Conservation (phyloP, 2,888 invertebrate genomes). For the Endomychus coccineus region DNA sequence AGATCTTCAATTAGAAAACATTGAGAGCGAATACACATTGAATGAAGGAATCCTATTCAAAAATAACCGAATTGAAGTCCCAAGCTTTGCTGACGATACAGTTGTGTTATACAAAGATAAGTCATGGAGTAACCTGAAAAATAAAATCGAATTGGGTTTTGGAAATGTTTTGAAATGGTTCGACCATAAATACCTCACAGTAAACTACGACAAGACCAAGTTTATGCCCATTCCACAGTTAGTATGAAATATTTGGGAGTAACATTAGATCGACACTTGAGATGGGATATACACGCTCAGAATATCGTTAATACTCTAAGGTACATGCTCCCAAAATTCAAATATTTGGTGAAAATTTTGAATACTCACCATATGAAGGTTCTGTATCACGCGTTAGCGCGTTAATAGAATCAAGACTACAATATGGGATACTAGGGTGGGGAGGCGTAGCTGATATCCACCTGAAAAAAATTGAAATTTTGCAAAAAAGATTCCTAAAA, state of each 20-base stretch:
- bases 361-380: no score
- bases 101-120: background rate
- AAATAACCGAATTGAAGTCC: background rate
- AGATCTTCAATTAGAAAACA: no score
- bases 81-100: background rate
- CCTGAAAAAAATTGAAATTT: background rate
- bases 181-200: slow-evolving; percentile 3
- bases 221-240: background rate
- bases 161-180: background rate
- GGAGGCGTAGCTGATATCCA: slow-evolving; percentile 2
- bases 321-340: no score
- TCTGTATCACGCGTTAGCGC: no score
- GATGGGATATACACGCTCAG: background rate
- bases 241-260: no score
- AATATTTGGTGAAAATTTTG: no score
- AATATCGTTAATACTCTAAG: no score
- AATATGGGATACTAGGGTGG: slow-evolving; percentile 3
- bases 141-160: background rate
- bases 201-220: slow-evolving; percentile 2
- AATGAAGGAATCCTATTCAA: no score
- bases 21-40: no score
- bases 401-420: no score
- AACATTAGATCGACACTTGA: slow-evolving; percentile 2
- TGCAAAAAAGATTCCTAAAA: background rate
- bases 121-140: background rate